Conservation (phyloP, 2,888 invertebrate species). For the Thecocarcelia acutangulata region DNA sequence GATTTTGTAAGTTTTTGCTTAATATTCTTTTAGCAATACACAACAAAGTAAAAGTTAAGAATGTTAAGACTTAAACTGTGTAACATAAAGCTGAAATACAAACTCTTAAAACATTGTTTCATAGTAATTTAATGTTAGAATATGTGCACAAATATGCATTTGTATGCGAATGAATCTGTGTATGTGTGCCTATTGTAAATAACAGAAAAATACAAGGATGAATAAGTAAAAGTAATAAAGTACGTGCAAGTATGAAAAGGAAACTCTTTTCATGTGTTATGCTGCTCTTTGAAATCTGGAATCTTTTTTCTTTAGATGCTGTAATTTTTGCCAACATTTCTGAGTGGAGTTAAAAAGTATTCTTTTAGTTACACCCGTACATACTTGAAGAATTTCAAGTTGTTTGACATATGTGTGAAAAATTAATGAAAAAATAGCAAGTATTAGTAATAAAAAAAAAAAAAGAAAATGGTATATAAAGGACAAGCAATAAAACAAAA, state of each 20-base stretch:
- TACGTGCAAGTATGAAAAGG: slow-evolving; percentile 58
- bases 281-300: background rate
- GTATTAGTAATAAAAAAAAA: slow-evolving; percentile 19
- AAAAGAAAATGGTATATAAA: background rate
- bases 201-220: slow-evolving; percentile 10
- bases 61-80: slow-evolving; percentile 41
- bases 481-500: no score
- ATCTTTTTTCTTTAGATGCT: background rate
- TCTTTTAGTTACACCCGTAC: slow-evolving; percentile 54
- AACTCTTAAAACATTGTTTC: slow-evolving; percentile 10
- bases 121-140: slow-evolving; percentile 1
- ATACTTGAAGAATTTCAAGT: slow-evolving; percentile 65
- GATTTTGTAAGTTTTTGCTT: background rate
- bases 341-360: slow-evolving; percentile 26
- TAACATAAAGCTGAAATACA: slow-evolving; percentile 11
- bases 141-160: slow-evolving; percentile 9
- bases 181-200: slow-evolving; percentile 14
- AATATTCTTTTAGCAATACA: background rate
- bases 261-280: slow-evolving; percentile 31
- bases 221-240: slow-evolving; percentile 60
- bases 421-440: slow-evolving; percentile 34
- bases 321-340: background rate
- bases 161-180: background rate
- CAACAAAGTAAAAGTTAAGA: slow-evolving; percentile 43
- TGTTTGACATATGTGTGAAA: slow-evolving; percentile 62